phyloP scores from a whole-genome alignment of 2,888 invertebrate species.

The Ctena decussata region DNA sequence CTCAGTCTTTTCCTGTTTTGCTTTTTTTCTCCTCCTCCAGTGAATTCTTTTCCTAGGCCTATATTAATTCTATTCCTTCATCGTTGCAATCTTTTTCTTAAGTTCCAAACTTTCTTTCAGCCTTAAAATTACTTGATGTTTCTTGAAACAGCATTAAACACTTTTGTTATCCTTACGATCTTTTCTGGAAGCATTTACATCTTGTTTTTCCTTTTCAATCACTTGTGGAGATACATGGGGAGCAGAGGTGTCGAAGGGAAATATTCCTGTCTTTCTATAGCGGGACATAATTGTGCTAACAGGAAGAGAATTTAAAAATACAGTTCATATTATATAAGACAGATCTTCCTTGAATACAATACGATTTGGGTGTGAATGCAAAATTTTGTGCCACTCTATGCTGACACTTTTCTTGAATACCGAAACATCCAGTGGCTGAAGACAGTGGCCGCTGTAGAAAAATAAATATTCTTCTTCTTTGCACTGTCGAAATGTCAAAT shows the following conservation, averaged over 20 bases:
- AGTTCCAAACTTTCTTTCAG: slow-evolving; percentile 11
- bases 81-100: slow-evolving; percentile 27
- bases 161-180: slow-evolving; percentile 41
- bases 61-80: slow-evolving; percentile 39
- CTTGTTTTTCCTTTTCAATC: not conserved
- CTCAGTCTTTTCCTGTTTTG: not conserved
- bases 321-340: not conserved
- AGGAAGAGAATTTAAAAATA: slow-evolving; percentile 4
- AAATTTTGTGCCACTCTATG: slow-evolving; percentile 17
- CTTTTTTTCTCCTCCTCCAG: slow-evolving; percentile 20
- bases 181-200: not conserved
- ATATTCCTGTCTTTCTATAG: slow-evolving; percentile 34
- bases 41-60: not conserved
- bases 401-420: slow-evolving; percentile 35
- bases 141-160: slow-evolving; percentile 37
- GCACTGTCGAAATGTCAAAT: slow-evolving; percentile 23
- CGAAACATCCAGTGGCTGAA: slow-evolving; percentile 27
- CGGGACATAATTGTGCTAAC: slow-evolving; percentile 31
- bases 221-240: not conserved
- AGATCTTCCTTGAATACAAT: not conserved
- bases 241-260: slow-evolving; percentile 38
- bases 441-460: slow-evolving; percentile 34
- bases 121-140: slow-evolving; percentile 18
- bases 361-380: slow-evolving; percentile 8
- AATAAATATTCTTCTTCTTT: not conserved